Evolutionary conservation across 2,888 invertebrate species (phyloP).

Genomic region (Pandemis cinnamomeana): DNA sequence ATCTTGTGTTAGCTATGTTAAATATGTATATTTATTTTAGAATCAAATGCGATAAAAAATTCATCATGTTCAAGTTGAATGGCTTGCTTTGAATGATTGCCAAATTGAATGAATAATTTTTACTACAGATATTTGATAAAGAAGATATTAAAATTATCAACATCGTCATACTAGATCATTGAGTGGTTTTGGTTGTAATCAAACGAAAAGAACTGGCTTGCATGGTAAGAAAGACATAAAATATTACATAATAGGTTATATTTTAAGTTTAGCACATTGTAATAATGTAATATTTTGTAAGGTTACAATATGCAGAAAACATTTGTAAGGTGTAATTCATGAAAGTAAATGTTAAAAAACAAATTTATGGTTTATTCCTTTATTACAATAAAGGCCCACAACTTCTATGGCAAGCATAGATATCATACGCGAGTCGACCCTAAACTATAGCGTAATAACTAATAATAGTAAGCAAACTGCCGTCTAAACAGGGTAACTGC

Average conservation of each 20-base stretch:
- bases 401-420: not conserved
- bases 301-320: conserved; percentile 81
- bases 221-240: conserved; percentile 76
- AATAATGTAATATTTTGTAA: conserved; percentile 79
- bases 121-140: conserved; percentile 36
- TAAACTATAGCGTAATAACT: too few species aligned
- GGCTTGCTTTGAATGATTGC: conserved; percentile 33
- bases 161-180: conserved; percentile 22
- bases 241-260: conserved; percentile 76
- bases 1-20: conserved; percentile 34
- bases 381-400: conserved; percentile 5
- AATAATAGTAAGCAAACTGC: too few species aligned
- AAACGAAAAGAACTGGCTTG: conserved; percentile 71
- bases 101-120: conserved; percentile 23
- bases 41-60: conserved; percentile 27
- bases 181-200: conserved; percentile 55
- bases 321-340: conserved; percentile 83
- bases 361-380: conserved; percentile 36
- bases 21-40: conserved; percentile 33
- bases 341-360: conserved; percentile 82
- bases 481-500: too few species aligned
- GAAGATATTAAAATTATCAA: conserved; percentile 29
- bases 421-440: too few species aligned
- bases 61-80: conserved; percentile 19
- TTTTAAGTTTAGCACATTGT: conserved; percentile 83